Base-by-base conservation (phyloP, 2,113 vertebrate genomes). In the Microcebus ravelobensis region DNA sequence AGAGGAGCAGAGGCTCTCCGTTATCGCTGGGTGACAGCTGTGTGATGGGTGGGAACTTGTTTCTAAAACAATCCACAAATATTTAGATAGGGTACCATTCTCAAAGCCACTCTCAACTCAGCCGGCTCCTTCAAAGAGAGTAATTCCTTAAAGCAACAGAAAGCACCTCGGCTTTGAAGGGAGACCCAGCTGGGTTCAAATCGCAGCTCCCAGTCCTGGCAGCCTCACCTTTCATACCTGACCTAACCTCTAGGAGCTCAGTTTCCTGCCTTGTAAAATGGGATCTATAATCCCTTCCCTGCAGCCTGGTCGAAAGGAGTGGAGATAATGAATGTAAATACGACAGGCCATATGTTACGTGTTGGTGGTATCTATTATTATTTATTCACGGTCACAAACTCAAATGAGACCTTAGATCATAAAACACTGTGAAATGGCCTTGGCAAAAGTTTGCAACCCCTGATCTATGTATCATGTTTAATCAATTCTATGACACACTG, bases 61-160 rank as follows among this genome's bases (percentile, higher is more conserved):
- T 96, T 95, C 94, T 85, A 71, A 96, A 97, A 94, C 95, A 95
- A 95, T 68, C 70, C 86, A 95, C 92, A 96, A 73, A 97, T 96
- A 94, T 96, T 96, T 92, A 97, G 92, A 92, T 92, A 71, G n/a
- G 34, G 45, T 61, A 76, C 59, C 39, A 12, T 27, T 84, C 80
- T 93, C 68, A 84, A 65, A 97, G 55, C 42, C 65, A 76, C 63
- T 68, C 80, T 61, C 36, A 31, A 36, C 29, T 55, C 55, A 36
- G 85, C 45, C 7, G 45, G 74, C 61, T 74, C 83, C 68, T 77
- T 92, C 50, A 17, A 74, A 76, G 77, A 76, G 73, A 50, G 34
- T 39, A 77, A 39, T 76, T 74, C 50, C 76, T 73, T 67, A 59
- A 50, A 92, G 74, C 4, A 50, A 67, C 29, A 2, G 48, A 42